Conservation (phyloP, 2,888 invertebrate species). For the Ochlodes sylvanus region DNA sequence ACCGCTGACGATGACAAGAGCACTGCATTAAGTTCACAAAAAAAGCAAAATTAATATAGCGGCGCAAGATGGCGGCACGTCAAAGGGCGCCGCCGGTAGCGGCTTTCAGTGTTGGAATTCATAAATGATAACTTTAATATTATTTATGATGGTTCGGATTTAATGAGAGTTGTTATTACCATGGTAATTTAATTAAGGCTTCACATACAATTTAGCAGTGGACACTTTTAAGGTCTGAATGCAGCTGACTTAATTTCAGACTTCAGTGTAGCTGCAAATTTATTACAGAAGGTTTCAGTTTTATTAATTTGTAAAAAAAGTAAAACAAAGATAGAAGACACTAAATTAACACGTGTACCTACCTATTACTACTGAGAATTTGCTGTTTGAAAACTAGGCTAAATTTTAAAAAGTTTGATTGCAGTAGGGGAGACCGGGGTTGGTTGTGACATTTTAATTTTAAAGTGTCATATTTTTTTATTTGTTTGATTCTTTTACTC, state of each 20-base stretch:
- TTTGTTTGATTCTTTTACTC: too few species aligned
- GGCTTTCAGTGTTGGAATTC: slow-evolving; percentile 71
- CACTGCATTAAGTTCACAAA: slow-evolving; percentile 72
- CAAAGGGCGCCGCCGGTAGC: slow-evolving; percentile 81
- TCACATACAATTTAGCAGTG: not conserved
- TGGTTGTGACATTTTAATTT: too few species aligned
- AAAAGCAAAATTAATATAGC: slow-evolving; percentile 77
- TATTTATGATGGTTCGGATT: slow-evolving; percentile 70
- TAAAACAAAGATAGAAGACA: too few species aligned
- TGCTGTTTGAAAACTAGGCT: too few species aligned
- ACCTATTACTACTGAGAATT: too few species aligned
- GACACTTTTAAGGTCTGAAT: not conserved
- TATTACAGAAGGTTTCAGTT: too few species aligned
- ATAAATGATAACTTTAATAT: slow-evolving; percentile 84
- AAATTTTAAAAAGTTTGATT: too few species aligned
- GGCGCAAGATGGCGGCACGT: slow-evolving; percentile 72
- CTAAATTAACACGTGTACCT: too few species aligned
- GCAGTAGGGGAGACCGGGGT: too few species aligned
- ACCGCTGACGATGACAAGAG: slow-evolving; percentile 72
- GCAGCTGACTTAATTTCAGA: not conserved
- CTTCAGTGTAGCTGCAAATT: too few species aligned
- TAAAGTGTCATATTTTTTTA: too few species aligned
- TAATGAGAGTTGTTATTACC: slow-evolving; percentile 60
- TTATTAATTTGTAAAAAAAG: too few species aligned
- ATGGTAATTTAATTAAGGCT: slow-evolving; percentile 7